A percentile compares a stretch with the other conserved stretches of the same genome.
Evolutionary conservation across 1,140 invertebrate species (phyloP).

Genomic region (Trichonephila clavipes): DNA sequence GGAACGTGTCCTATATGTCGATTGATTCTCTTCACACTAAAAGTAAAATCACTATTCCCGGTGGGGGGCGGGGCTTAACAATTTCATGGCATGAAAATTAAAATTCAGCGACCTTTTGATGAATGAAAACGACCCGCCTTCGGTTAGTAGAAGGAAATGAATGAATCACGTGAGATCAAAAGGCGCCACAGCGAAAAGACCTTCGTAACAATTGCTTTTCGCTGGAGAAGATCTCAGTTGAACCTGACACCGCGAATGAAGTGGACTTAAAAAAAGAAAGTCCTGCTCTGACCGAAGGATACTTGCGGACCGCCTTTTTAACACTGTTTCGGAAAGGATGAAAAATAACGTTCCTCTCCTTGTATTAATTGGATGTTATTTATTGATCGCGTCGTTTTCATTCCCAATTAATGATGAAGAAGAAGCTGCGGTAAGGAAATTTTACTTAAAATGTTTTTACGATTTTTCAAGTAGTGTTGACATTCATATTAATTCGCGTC

Average conservation of each 20-base stretch:
- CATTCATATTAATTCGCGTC: too few species aligned
- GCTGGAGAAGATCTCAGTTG: slow-evolving; percentile 47
- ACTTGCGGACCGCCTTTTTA: neutral
- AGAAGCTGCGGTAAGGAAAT: slow-evolving; percentile 50
- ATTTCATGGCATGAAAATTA: neutral
- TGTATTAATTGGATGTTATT: slow-evolving; percentile 16
- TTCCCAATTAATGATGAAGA: slow-evolving; percentile 49
- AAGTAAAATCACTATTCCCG: too few species aligned
- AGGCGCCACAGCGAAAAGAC: neutral
- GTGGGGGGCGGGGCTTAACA: neutral
- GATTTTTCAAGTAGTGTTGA: too few species aligned
- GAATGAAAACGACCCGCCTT: slow-evolving; percentile 37
- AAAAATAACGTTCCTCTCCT: neutral
- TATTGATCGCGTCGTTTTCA: neutral
- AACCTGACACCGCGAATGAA: neutral
- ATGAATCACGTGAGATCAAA: slow-evolving; percentile 47
- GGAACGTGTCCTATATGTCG: too few species aligned
- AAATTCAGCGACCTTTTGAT: slow-evolving; percentile 58
- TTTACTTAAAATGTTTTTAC: too few species aligned
- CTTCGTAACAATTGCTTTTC: slow-evolving; percentile 31
- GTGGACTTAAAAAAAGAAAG: slow-evolving; percentile 27
- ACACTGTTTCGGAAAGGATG: neutral
- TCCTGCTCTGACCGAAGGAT: neutral
- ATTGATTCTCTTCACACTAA: too few species aligned
- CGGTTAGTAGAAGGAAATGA: slow-evolving; percentile 37